These are phyloP conservation scores for Odocoileus virginianus DNA, from an alignment of 2,113 vertebrate species.

Conservation along the genomic window DNA sequence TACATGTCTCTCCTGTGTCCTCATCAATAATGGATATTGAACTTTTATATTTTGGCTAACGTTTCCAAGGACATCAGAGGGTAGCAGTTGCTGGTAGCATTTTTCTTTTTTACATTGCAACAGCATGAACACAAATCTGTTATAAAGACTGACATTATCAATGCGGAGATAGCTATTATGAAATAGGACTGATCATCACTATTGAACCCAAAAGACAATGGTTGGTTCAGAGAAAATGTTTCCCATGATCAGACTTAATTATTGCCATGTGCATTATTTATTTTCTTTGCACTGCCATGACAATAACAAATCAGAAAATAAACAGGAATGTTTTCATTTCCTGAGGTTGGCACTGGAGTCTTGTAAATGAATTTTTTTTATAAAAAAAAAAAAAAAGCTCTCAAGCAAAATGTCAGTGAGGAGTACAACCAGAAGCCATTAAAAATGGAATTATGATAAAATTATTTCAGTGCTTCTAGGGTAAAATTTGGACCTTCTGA, in stretches of 20 bases:
- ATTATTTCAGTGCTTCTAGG: background rate
- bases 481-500: background rate
- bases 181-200: background rate
- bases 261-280: background rate
- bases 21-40: background rate
- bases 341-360: background rate
- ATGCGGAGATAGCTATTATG: background rate
- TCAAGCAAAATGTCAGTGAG: background rate
- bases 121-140: background rate
- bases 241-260: background rate
- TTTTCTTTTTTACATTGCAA: background rate
- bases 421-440: background rate
- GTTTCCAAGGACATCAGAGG: background rate
- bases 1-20: background rate
- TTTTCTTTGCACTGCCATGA: background rate
- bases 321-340: background rate
- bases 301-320: background rate
- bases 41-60: background rate
- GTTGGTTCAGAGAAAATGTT: background rate
- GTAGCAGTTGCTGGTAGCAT: background rate
- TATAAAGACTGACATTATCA: background rate
- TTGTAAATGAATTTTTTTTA: background rate
- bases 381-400: background rate
- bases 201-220: background rate
- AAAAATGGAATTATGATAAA: background rate